Evolutionary conservation across 2,888 invertebrate genomes (phyloP), one percentile per base, ranked within the genome.

Genomic region (Sinohyriopsis cumingii): DNA sequence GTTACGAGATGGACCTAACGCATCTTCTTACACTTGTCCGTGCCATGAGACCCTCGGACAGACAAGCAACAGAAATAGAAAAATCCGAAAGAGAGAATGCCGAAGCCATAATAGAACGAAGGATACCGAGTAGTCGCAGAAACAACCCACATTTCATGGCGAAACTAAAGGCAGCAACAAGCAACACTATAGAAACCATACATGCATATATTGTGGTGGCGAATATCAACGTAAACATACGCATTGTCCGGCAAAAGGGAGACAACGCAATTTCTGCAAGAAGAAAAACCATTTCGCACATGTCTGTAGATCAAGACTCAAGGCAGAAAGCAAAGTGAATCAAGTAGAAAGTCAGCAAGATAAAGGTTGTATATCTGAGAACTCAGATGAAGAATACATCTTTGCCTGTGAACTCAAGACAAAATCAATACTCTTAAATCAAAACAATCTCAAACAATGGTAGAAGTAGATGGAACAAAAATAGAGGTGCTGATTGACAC

Each of bases 401-500:
- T 28, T 25, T 25, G 25, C 25, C 28, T 28, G 3, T 5, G 6
- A n/a, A 56, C 56, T n/a, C 3, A 0, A 20, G 20, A n/a, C 5
- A 3, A n/a, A 20, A 4, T 59, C 59, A 59, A 2, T 2, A 28
- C 28, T 28, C 28, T n/a, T 28, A 28, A 28, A 28, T 5, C 24
- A 59, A 54, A 53, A 54, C 33, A 22, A 22, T 12, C 20, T 9
- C 33, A 65, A 1, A 15, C 28, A 56, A 25, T 15, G 19, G n/a
- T 20, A 12, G 28, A 54, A 1, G 55, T 64, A 4, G 1, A 55
- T 55, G n/a, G 19, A 15, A 22, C 6, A 45, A 5, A 24, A 6
- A 19, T 45, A 9, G 7, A 59, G 9, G 25, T 63, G 28, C 25
- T 67, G 28, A 59, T 66, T 15, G 66, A 74, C 55, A 69, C 69